These are phyloP conservation scores for Geophilus truncorum DNA, from an alignment of 2,888 invertebrate species.

Conservation along the genomic window DNA sequence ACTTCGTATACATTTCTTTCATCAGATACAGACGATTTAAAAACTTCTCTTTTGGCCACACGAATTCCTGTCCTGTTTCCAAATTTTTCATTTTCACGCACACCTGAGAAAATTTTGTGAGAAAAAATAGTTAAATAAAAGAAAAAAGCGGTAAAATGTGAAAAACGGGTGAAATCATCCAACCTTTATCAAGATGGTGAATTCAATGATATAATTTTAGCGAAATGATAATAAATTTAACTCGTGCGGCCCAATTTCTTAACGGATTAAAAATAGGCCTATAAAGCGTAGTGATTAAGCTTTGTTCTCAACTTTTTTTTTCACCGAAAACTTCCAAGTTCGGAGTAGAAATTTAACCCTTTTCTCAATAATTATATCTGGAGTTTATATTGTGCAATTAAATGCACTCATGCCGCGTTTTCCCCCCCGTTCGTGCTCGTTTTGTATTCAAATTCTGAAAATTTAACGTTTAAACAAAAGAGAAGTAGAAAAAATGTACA, in stretches of 20 bases:
- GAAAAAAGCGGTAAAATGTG: not conserved
- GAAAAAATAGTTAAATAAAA: not conserved
- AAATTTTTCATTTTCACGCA: slow-evolving; percentile 52
- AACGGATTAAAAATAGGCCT: not conserved
- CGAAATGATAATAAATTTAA: no score
- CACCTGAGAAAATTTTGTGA: slow-evolving; percentile 43
- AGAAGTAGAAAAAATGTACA: not conserved
- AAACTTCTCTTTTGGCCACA: slow-evolving; percentile 55
- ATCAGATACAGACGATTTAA: slow-evolving; percentile 54
- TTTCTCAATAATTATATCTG: not conserved
- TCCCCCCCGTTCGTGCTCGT: not conserved
- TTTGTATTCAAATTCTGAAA: not conserved
- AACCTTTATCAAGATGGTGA: not conserved
- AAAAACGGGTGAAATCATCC: not conserved
- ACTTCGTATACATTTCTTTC: slow-evolving; percentile 56
- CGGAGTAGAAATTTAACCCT: not conserved
- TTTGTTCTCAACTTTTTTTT: not conserved
- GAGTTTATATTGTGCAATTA: not conserved
- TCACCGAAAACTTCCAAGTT: not conserved
- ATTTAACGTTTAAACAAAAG: not conserved
- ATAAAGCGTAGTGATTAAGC: not conserved
- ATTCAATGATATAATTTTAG: not conserved
- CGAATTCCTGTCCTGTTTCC: slow-evolving; percentile 53
- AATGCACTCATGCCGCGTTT: not conserved
- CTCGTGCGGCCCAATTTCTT: not conserved